Evolutionary conservation across 2,113 vertebrate genomes (phyloP), one percentile per base, ranked within the genome.

Genomic region (Rhynchomys soricoides): DNA sequence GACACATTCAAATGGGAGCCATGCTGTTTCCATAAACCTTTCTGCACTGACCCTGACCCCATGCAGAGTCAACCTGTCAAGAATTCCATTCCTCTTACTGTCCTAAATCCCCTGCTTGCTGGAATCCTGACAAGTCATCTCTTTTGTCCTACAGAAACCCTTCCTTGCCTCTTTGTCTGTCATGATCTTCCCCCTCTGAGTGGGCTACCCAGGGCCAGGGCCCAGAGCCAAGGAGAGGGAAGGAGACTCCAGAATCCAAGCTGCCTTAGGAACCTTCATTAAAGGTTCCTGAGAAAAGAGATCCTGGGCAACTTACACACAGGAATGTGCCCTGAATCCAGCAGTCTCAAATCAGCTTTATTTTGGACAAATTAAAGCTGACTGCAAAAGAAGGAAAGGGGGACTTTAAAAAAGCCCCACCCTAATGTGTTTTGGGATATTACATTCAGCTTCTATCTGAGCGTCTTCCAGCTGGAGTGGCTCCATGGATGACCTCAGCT

Each of bases 331-430:
- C 85, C 37, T 22, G 75, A 88, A 85, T 86, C 86, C 12, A 29
- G 89, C 64, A 91, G 92, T 64, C 88, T 86, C 79, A 70, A 94
- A 79, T 83, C 74, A 31, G 91, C 82, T 93, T 93, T 74, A 75
- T 94, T 95, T 91, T 62, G 87, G 82, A 79, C 68, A 87, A 95
- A 94, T 91, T 85, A 86, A 95, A 97, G 82, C 70, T 94, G 95
- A 94, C 94, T 94, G 55, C 55, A 78, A 77, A 70, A 78, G 81
- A 64, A 95, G 74, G 85, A 68, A 22, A 26, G 13, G 6, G 7
- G 85, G 22, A 22, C 17, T 68, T 19, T 34, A 90, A 90, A 57
- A 90, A 78, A 71, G 50, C 17, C 24, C 59, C 79, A 29, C 91
- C 94, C 81, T 91, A 70, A 68, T 26, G n/a, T 83, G 88, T 89